Evolutionary conservation across 2,888 invertebrate species (phyloP).

Genomic region (Apodemia hepburni): DNA sequence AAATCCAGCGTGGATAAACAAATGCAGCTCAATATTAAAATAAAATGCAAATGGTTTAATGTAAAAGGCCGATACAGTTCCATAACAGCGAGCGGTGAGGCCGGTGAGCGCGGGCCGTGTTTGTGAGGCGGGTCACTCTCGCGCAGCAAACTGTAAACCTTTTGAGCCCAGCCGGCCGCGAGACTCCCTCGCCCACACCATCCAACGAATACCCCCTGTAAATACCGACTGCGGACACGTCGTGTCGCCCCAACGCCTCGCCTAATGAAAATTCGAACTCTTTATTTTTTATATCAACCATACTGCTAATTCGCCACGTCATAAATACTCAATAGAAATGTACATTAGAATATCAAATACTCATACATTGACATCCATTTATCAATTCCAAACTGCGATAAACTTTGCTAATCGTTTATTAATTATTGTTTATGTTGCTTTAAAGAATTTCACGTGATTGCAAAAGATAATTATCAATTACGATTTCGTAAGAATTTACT

Average conservation of each 20-base stretch:
- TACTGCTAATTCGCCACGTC: constrained; percentile 43
- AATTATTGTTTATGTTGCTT: constrained; percentile 19
- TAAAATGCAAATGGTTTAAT: constrained; percentile 41
- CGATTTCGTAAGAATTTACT: not conserved
- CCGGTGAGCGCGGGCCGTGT: constrained; percentile 50
- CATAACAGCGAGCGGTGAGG: constrained; percentile 51
- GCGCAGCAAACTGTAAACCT: constrained; percentile 78
- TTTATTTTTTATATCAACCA: constrained; percentile 57
- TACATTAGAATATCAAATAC: constrained; percentile 36
- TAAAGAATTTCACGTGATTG: constrained; percentile 6
- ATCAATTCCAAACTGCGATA: constrained; percentile 26
- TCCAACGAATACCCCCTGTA: constrained; percentile 36
- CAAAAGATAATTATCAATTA: not conserved
- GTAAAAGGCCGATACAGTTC: constrained; percentile 52
- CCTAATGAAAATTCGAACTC: constrained; percentile 76
- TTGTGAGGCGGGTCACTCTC: constrained; percentile 78
- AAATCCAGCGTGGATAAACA: constrained; percentile 15
- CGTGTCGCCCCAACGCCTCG: constrained; percentile 75
- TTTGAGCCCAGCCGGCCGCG: constrained; percentile 71
- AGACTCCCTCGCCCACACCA: constrained; percentile 35
- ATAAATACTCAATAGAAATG: constrained; percentile 49
- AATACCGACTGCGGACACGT: constrained; percentile 60
- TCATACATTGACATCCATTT: constrained; percentile 22
- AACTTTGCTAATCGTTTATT: constrained; percentile 27
- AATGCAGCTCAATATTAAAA: constrained; percentile 34